Evolutionary conservation across 2,888 invertebrate genomes (phyloP).

Genomic region (Odontocerum albicorne): DNA sequence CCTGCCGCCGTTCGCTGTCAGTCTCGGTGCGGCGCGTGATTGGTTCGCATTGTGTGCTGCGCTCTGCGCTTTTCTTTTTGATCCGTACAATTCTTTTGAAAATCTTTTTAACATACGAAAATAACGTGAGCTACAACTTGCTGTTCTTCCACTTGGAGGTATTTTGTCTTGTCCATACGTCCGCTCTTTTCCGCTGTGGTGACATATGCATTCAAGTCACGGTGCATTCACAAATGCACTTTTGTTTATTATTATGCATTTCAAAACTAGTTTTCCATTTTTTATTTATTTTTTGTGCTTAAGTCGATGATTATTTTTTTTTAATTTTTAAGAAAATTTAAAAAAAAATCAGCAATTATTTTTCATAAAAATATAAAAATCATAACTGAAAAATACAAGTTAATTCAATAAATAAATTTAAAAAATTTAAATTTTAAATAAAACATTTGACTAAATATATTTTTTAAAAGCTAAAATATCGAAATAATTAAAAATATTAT

Average conservation of each 20-base stretch:
- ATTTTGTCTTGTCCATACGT: background rate
- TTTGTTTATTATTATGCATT: conserved; percentile 2
- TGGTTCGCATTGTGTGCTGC: conserved; percentile 12
- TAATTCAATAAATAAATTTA: too few relatives aligned
- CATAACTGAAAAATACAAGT: too few relatives aligned
- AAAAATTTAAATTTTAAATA: too few relatives aligned
- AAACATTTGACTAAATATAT: too few relatives aligned
- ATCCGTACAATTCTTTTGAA: background rate
- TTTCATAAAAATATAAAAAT: too few relatives aligned
- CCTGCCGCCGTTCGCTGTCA: conserved; percentile 19
- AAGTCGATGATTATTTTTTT: too few relatives aligned
- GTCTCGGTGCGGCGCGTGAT: conserved; percentile 23
- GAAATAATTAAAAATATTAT: too few relatives aligned
- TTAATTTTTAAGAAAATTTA: too few relatives aligned
- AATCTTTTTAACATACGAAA: background rate
- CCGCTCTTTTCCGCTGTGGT: conserved; percentile 3
- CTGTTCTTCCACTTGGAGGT: conserved; percentile 8
- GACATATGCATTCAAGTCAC: background rate
- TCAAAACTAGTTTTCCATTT: too few relatives aligned
- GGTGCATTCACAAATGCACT: conserved; percentile 1
- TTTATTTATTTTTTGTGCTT: too few relatives aligned
- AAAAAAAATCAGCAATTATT: too few relatives aligned
- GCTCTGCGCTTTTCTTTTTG: background rate
- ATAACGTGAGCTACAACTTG: conserved; percentile 16
- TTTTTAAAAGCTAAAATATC: too few relatives aligned